Conservation (phyloP, 2,113 vertebrate species). For the Vulpes lagopus region DNA sequence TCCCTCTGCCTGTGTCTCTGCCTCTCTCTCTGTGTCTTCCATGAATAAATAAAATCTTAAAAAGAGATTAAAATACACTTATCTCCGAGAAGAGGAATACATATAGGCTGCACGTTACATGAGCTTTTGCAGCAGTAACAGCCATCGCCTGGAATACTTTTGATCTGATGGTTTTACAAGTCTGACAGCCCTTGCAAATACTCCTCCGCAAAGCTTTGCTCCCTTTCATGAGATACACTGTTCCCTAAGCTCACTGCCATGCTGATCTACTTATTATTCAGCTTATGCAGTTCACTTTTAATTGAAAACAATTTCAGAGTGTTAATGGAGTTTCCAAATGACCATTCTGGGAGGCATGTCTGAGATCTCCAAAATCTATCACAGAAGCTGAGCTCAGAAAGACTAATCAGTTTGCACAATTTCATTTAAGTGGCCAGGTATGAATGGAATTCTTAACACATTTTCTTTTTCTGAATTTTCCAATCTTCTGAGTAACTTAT, state of each 20-base stretch:
- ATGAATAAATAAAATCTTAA: too few species aligned
- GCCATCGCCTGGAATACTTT: constrained; percentile 80
- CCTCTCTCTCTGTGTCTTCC: too few species aligned
- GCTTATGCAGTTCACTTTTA: constrained; percentile 10
- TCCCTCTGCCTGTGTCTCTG: too few species aligned
- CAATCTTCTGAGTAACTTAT: not conserved
- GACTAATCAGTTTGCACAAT: not conserved
- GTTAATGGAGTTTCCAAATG: constrained; percentile 39
- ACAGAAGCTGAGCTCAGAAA: not conserved
- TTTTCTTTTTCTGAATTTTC: not conserved
- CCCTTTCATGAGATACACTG: not conserved
- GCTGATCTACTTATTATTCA: constrained; percentile 25
- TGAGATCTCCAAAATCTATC: not conserved
- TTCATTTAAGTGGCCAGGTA: not conserved
- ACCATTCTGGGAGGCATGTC: not conserved
- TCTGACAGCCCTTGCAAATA: constrained; percentile 62
- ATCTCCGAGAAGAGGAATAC: constrained; percentile 77
- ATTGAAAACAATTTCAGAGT: constrained; percentile 41
- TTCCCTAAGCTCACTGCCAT: not conserved
- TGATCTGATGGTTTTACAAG: constrained; percentile 65
- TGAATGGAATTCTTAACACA: not conserved
- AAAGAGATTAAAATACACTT: too few species aligned
- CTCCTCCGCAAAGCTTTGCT: not conserved
- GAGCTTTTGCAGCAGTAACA: constrained; percentile 78
- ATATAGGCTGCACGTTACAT: constrained; percentile 59